Conservation (phyloP, 2,888 invertebrate species). For the Drosophila differens region DNA sequence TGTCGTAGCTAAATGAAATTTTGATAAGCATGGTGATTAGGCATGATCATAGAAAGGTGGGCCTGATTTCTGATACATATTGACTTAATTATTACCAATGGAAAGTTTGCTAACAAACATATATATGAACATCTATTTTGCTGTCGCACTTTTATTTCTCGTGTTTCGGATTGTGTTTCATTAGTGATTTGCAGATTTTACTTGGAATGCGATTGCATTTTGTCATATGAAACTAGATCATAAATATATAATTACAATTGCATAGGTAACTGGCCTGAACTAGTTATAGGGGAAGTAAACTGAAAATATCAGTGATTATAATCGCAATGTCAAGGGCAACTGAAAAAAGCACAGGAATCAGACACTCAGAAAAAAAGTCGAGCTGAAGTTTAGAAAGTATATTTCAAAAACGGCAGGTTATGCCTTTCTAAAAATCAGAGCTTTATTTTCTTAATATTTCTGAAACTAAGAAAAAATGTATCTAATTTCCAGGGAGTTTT, state of each 20-base stretch:
- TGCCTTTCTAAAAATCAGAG: no score
- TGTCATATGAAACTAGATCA: constrained; percentile 1
- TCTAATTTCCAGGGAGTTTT: no score
- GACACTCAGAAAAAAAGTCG: neutral
- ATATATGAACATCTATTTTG: neutral
- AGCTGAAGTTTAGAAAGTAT: neutral
- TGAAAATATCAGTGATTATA: constrained; percentile 11
- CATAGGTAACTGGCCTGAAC: constrained; percentile 11
- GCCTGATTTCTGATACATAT: constrained; percentile 14
- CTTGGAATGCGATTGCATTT: neutral
- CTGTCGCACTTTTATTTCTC: neutral
- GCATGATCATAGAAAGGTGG: constrained; percentile 36
- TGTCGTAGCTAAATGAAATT: constrained; percentile 12
- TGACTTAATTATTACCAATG: constrained; percentile 1
- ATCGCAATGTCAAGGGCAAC: constrained; percentile 19
- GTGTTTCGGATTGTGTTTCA: constrained; percentile 2
- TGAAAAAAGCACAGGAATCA: neutral
- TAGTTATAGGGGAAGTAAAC: constrained; percentile 27
- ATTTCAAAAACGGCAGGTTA: neutral
- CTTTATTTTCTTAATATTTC: neutral
- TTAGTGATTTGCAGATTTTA: constrained; percentile 7
- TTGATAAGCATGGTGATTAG: constrained; percentile 41
- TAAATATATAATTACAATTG: neutral
- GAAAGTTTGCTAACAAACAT: constrained; percentile 19
- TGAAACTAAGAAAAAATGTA: neutral